Conservation (phyloP, 2,888 invertebrate species). For the Pimpla rufipes region DNA sequence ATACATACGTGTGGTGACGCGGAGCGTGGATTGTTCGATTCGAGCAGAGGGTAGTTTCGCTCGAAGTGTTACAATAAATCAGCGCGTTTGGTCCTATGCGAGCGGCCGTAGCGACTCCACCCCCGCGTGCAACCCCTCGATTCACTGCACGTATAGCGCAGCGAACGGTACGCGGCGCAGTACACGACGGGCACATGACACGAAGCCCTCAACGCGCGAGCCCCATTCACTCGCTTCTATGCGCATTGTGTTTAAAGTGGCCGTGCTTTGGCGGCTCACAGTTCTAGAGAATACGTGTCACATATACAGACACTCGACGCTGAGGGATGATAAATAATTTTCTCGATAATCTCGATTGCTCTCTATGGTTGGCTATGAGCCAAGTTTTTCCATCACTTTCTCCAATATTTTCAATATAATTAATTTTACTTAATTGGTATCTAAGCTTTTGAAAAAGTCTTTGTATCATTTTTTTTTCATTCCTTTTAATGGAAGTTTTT, state of each 20-base stretch:
- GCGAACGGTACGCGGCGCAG: slow-evolving; percentile 24
- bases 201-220: slow-evolving; percentile 68
- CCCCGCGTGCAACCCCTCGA: slow-evolving; percentile 73
- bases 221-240: slow-evolving; percentile 63
- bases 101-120: slow-evolving; percentile 74
- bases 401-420: too few relatives aligned
- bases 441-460: too few relatives aligned
- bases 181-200: slow-evolving; percentile 68
- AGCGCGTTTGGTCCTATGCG: slow-evolving; percentile 68
- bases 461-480: too few relatives aligned
- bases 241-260: slow-evolving; percentile 76
- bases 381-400: too few relatives aligned
- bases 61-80: slow-evolving; percentile 81
- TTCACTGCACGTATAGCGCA: slow-evolving; percentile 43
- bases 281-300: slow-evolving; percentile 25
- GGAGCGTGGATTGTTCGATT: slow-evolving; percentile 68
- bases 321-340: too few relatives aligned
- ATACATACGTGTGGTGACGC: slow-evolving; percentile 4
- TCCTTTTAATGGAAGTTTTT: too few relatives aligned
- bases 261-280: slow-evolving; percentile 61
- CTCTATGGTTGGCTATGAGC: too few relatives aligned
- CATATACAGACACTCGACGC: neutral
- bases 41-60: slow-evolving; percentile 74
- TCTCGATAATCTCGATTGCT: too few relatives aligned
- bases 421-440: too few relatives aligned